Conservation (phyloP, 2,888 invertebrate species). For the Xylota sylvarum region DNA sequence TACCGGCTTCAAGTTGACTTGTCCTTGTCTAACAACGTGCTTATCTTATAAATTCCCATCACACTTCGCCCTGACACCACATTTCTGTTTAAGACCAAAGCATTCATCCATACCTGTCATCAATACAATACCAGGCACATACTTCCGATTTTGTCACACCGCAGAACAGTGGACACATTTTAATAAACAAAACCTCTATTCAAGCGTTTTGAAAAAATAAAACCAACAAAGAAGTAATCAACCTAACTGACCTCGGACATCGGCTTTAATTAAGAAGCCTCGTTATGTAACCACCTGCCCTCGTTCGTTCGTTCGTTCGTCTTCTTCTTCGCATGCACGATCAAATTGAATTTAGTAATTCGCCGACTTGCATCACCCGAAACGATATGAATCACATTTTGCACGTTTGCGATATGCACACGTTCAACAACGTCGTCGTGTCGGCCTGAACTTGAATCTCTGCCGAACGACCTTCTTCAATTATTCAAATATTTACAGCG, state of each 20-base stretch:
- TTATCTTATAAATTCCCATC: slow-evolving; percentile 16
- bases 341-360: slow-evolving; percentile 26
- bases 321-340: slow-evolving; percentile 13
- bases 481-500: slow-evolving; percentile 41
- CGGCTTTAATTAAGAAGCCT: slow-evolving; percentile 33
- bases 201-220: neutral
- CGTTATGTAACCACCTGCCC: slow-evolving; percentile 38
- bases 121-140: neutral
- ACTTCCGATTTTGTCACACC: slow-evolving; percentile 39
- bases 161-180: neutral
- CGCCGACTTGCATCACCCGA: slow-evolving; percentile 1
- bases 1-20: slow-evolving; percentile 27
- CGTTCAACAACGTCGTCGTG: neutral
- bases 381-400: slow-evolving; percentile 18
- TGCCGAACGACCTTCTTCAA: slow-evolving; percentile 43
- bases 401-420: slow-evolving; percentile 13
- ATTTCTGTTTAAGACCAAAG: slow-evolving; percentile 7
- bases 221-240: neutral
- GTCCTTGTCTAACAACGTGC: slow-evolving; percentile 33
- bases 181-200: slow-evolving; percentile 2
- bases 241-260: slow-evolving; percentile 44
- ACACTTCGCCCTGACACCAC: slow-evolving; percentile 31
- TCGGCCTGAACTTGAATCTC: slow-evolving; percentile 58
- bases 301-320: slow-evolving; percentile 25
- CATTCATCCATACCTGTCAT: slow-evolving; percentile 4